These are phyloP conservation scores for Lycocorax pyrrhopterus DNA, from an alignment of 2,113 vertebrate genomes.

Conservation along the genomic window DNA sequence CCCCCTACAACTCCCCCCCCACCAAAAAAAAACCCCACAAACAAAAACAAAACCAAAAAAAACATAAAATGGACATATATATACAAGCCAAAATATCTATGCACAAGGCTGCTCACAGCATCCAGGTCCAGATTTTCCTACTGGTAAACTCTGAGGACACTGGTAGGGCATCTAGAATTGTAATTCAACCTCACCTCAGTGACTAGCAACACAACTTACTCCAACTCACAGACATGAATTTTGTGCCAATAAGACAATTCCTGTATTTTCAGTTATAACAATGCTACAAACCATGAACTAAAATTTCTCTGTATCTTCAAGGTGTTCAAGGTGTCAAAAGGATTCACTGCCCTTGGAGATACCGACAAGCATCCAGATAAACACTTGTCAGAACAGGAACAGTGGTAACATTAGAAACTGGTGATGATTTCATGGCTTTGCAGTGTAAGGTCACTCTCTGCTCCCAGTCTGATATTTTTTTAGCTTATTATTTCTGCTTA, in stretches of 20 bases:
- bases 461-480: not conserved
- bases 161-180: not conserved
- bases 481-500: not conserved
- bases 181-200: not conserved
- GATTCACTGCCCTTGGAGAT: not conserved
- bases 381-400: not conserved
- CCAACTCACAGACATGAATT: not conserved
- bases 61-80: not conserved
- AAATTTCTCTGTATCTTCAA: not conserved
- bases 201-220: not conserved
- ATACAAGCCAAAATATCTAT: not conserved
- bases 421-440: not conserved
- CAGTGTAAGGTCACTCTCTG: not conserved
- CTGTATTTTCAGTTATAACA: not conserved
- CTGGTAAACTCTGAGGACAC: not conserved
- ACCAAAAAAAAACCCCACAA: not conserved
- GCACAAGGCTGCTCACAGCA: not conserved
- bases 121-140: not conserved
- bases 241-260: not conserved
- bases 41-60: not conserved
- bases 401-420: not conserved
- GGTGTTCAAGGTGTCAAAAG: not conserved
- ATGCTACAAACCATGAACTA: not conserved
- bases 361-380: not conserved
- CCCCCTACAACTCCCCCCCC: not conserved